Evolutionary conservation across 2,888 invertebrate genomes (phyloP), one percentile per base, ranked within the genome.

Genomic region (Melanchra persicariae): DNA sequence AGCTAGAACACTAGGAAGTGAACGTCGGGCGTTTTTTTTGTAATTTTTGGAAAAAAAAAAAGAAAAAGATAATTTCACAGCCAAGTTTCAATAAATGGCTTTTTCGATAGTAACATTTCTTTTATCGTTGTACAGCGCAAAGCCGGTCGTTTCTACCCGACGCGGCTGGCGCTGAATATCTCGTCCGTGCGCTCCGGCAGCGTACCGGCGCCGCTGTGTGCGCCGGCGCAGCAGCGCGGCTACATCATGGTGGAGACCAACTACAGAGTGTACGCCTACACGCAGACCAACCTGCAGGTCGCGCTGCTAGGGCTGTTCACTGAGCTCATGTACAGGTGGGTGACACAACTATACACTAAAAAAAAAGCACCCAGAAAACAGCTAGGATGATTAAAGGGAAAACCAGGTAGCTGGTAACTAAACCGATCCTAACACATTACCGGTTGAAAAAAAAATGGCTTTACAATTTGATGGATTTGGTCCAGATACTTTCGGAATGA

Each of bases 241-340:
- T 99, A 98, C 93, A 97, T 99, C 84, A 96, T 99, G 59, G 98
- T 99, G 30, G 99, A 99, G 96, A 99, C 99, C 64, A 99, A 99
- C 96, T 97, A 97, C 91, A 96, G 99, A 85, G 97, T 99, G 19
- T 99, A 99, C 93, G 99, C 99, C 0, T 99, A 99, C 93, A 99
- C 99, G 54, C 98, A 98, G 95, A 98, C 98, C 74, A 97, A 98
- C 88, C 96, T 99, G 71, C 99, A 99, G 96, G 98, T 99, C 54
- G 99, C 99, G 19, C 96, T 99, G 77, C 96, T 99, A 40, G 99
- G 98, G 0, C 96, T 99, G 6, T 99, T 99, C 93, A 98, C 98
- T 24, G 99, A 99, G 93, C 97, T 99, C 88, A 95, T 99, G 68
- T 99, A 99, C 63, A 72, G 70, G 73, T 30, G 12, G 43, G 54